phyloP scores from a whole-genome alignment of 2,113 vertebrate genomes.

The Pteruthius melanotis region DNA sequence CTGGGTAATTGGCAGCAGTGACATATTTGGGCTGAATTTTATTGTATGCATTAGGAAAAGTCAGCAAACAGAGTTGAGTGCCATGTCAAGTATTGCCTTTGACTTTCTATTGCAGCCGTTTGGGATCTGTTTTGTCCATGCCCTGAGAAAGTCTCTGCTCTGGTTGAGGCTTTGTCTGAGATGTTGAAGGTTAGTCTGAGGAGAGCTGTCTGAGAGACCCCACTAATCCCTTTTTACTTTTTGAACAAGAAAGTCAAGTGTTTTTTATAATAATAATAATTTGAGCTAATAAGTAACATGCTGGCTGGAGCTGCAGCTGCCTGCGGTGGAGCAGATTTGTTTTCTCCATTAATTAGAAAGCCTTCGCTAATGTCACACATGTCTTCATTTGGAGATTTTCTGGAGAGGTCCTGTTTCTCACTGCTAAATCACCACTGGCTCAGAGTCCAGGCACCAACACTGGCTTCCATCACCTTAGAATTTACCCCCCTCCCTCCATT shows the following conservation, averaged over 20 bases:
- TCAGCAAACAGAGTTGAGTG: constrained; percentile 60
- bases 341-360: constrained; percentile 74
- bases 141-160: constrained; percentile 49
- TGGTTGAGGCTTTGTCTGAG: constrained; percentile 41
- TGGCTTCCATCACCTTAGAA: background rate
- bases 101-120: constrained; percentile 41
- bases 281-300: constrained; percentile 78
- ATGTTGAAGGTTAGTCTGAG: constrained; percentile 60
- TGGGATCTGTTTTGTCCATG: constrained; percentile 60
- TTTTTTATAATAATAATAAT: constrained; percentile 72
- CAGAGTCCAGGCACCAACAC: background rate
- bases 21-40: constrained; percentile 55
- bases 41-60: constrained; percentile 58
- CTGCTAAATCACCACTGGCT: background rate
- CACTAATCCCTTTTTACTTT: constrained; percentile 71
- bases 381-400: constrained; percentile 53
- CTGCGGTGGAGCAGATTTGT: constrained; percentile 69
- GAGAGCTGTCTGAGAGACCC: constrained; percentile 48
- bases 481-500: background rate
- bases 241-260: constrained; percentile 74
- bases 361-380: constrained; percentile 55
- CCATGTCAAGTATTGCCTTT: constrained; percentile 43
- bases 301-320: constrained; percentile 69
- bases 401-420: background rate
- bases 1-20: constrained; percentile 56